Base-by-base conservation (phyloP, 2,797 vertebrate species). In the Phoxinus dragarum region DNA sequence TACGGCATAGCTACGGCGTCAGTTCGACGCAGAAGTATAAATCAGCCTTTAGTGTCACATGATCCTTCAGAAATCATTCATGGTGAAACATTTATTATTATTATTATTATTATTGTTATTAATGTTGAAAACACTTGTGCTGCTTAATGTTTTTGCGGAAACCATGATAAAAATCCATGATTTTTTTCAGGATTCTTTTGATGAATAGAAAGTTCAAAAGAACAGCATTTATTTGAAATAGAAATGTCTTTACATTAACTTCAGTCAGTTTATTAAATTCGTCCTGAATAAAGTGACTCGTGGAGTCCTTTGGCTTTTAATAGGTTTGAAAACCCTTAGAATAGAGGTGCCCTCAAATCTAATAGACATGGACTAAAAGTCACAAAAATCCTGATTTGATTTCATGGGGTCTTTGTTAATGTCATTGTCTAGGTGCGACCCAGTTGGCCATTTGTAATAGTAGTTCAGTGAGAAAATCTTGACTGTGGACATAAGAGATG, bases 401-500 rank as follows among this genome's bases (percentile, higher is more conserved):
- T 5, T 64, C 19, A 67, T 47, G 27, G 38, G 56, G 11, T 67
- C 78, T 80, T 49, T 47, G 44, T 64, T 64, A 68, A 42, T 36
- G 27, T 59, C 23, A 14, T 85, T 79, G 27, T 64, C 7, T 31
- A 56, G n/a, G 75, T 61, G 54, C 23, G 2, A 21, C 38, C 64
- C 66, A 36, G 40, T 84, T 59, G 67, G 74, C 79, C 67, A 59
- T 71, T 44, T 42, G 27, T 56, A 6, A 66, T 52, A 47, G 68
- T 71, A 36, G 79, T 42, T 64, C 31, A 64, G 47, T 47, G 27
- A 38, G 59, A 88, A 52, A 79, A 83, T 82, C 52, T n/a, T 81
- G 86, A 87, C 81, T 77, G 69, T n/a, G n/a, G 67, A 86, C 88
- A 86, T 89, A 82, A 12, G 34, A 80, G 88, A 80, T 85, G 81